Base-by-base conservation (phyloP, 2,113 vertebrate species). In the Sphaerodactylus townsendi region DNA sequence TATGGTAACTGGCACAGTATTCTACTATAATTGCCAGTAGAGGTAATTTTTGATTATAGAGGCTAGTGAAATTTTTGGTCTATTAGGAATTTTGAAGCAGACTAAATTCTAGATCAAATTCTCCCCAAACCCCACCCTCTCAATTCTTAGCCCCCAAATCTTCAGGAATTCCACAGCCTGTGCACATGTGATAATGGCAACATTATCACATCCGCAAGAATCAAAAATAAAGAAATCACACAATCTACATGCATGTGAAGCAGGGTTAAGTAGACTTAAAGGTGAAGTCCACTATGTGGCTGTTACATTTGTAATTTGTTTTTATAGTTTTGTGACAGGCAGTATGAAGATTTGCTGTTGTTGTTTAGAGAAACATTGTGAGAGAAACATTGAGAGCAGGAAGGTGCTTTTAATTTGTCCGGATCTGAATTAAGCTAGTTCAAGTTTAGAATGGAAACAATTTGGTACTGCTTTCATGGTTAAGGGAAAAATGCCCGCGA, bases 1-100 rank as follows among this genome's bases (percentile, higher is more conserved):
- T 82, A 35, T 70, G 83, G 82, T 77, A 88, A 83, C 78, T 72
- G 74, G 90, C 89, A 80, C 87, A 86, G 83, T 88, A 91, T 71
- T 64, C 79, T 0, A 1, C 73, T 88, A 83, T 74, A 79, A 74
- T 75, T 87, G 85, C 89, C 85, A 82, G 86, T 59, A 21, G 46
- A 82, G 70, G 64, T 90, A 85, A 92, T 89, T 85, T 92, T 84
- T 90, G 66, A 85, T 90, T 89, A 70, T 10, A 87, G 46, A 41
- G 80, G 35, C 72, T 87, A 84, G 87, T 89, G 66, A 25, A 21
- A 65, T 39, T n/a, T 75, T 93, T 86, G 76, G 77, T 84, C 84
- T 81, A 56, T 86, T 89, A 87, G 65, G 83, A 89, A 87, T 85
- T 89, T 81, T 5, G 78, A 89, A 92, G 72, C 53, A 79, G 65